These are phyloP conservation scores for Brachionus sp. DNA, from an alignment of 1,140 invertebrate species.

Conservation along the genomic window DNA sequence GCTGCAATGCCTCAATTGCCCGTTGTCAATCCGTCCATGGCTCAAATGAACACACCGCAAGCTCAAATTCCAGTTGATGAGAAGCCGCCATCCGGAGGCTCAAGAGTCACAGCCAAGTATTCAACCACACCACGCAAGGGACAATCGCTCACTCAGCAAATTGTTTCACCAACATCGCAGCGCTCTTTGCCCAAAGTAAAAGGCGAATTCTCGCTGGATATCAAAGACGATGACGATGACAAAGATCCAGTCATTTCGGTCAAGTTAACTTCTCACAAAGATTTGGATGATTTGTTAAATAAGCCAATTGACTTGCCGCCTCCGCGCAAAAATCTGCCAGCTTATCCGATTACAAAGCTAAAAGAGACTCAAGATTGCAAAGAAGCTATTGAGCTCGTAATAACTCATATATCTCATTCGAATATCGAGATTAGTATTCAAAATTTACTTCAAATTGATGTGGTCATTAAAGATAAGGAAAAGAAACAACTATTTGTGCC, in stretches of 20 bases:
- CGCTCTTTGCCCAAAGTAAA: slow-evolving; percentile 9
- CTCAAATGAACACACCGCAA: not conserved
- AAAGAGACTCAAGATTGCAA: slow-evolving; percentile 52
- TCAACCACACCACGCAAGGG: slow-evolving; percentile 20
- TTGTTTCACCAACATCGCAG: not conserved
- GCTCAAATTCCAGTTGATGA: not conserved
- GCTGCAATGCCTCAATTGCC: not conserved
- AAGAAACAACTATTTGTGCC: slow-evolving; percentile 53
- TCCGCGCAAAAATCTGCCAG: not conserved
- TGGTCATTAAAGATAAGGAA: slow-evolving; percentile 58
- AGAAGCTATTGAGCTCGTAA: slow-evolving; percentile 59
- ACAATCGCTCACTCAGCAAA: slow-evolving; percentile 26
- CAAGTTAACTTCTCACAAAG: slow-evolving; percentile 21
- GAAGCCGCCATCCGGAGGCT: not conserved
- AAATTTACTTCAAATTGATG: slow-evolving; percentile 65
- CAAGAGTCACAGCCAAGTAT: not conserved
- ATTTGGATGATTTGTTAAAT: slow-evolving; percentile 30
- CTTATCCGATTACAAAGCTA: slow-evolving; percentile 27
- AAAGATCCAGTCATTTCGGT: not conserved
- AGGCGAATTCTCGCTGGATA: slow-evolving; percentile 7
- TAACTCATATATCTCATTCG: slow-evolving; percentile 69
- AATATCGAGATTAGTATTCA: slow-evolving; percentile 67
- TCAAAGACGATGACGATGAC: slow-evolving; percentile 43
- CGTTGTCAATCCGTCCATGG: not conserved
- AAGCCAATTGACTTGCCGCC: slow-evolving; percentile 29